Base-by-base conservation (phyloP, 2,888 invertebrate species). In the Drosophila maculinotata region DNA sequence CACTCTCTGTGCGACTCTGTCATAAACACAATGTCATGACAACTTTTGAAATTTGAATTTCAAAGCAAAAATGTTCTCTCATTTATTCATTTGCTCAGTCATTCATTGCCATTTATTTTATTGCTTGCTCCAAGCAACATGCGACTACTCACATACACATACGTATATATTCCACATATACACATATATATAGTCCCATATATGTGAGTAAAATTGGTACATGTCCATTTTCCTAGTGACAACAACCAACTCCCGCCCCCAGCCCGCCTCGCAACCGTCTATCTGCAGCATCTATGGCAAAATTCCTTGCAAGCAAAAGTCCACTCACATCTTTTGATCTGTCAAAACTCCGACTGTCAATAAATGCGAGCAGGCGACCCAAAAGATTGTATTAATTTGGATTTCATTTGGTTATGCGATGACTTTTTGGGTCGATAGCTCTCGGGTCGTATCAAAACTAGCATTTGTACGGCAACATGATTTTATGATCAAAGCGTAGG, bases 41-140 rank as follows among this genome's bases (percentile, higher is more conserved):
- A 86, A 86, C 89, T 87, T 86, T 86, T 88, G 89, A 86, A 80
- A 86, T 86, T 88, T 86, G 85, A 86, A 86, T 86, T 88, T 86
- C 85, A 86, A 86, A 86, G 85, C 85, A 82, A 83, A 88, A 85
- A 87, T 88, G 66, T 79, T 85, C 73, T 76, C 81, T 72, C 87
- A 83, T 83, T 86, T 83, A 86, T 83, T 83, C 82, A 82, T 82
- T 82, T 86, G 87, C 79, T 86, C 75, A 83, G 87, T 75, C 87
- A 88, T 86, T 85, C 86, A 87, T 88, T 88, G 88, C 75, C 88
- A 83, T 83, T 82, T 87, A 87, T 88, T 80, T 87, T 87, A 88
- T 87, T 87, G 79, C 79, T 69, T 63, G 66, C 77, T 64, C 41
- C 30, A 35, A 57, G 63, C 62, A 71, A 64, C 48, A 60, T 51